Conservation (phyloP, 1,140 invertebrate species). For the Diorhabda sublineata region DNA sequence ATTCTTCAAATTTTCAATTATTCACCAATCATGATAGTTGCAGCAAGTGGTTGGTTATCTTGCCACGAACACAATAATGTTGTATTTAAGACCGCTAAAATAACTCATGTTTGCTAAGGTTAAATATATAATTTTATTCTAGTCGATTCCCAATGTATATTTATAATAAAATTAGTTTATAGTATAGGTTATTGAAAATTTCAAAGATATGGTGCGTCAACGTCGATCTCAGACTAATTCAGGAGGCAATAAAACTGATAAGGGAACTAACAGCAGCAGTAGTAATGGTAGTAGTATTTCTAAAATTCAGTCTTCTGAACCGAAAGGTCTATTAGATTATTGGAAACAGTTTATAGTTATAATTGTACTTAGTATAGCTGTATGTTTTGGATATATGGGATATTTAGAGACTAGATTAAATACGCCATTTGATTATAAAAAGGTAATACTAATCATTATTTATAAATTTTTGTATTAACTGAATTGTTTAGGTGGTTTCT, state of each 20-base stretch:
- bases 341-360: conserved; percentile 53
- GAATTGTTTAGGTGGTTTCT: conserved; percentile 57
- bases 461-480: background rate
- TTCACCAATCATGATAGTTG: no score
- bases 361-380: conserved; percentile 59
- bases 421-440: conserved; percentile 74
- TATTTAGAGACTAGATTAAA: conserved; percentile 85
- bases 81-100: no score
- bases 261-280: conserved; percentile 45
- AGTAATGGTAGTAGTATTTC: conserved; percentile 46
- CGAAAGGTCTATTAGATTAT: conserved; percentile 43
- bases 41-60: no score
- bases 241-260: conserved; percentile 25
- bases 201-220: conserved; percentile 21
- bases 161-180: no score
- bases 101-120: no score
- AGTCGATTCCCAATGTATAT: no score
- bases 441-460: conserved; percentile 51
- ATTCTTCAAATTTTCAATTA: no score
- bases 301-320: conserved; percentile 38
- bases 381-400: conserved; percentile 72
- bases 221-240: conserved; percentile 20
- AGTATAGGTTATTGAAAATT: no score
- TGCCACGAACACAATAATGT: no score
- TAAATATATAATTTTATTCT: no score